Base-by-base conservation (phyloP, 2,888 invertebrate species). In the Tenthredo notha region DNA sequence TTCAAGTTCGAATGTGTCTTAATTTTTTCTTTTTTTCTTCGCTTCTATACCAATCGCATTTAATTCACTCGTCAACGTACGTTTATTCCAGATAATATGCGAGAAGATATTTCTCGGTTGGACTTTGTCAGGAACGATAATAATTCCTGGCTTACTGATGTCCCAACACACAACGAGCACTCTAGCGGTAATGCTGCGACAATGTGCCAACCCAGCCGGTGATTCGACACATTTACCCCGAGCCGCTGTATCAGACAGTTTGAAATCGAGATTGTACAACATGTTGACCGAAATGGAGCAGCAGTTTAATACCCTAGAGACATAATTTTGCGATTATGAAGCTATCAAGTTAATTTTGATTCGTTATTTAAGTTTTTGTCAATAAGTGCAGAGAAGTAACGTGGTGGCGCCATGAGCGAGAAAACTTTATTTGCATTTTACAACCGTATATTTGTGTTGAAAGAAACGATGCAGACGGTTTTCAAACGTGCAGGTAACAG, bases 101-200 rank as follows among this genome's bases (percentile, higher is more conserved):
- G 96, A 96, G 89, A 95, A 95, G 88, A 95, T 96, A 88, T 96
- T 96, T 91, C 93, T 96, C 54, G 96, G 96, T 0, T 96, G 95
- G 96, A 94, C 95, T 40, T 93, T 95, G 90, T 95, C 95, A 1
- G 95, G 95, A 58, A 94, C 94, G 58, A 93, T 96, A 67, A 94
- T 96, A 88, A 94, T 96, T 86, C 95, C 96, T 21, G 96, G 96
- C 0, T 90, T 96, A 85, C 91, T 96, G 37, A 94, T 96, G 93
- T 95, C 95, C 0, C 94, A 95, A 83, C 94, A 95, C 86, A 95
- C 96, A 0, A 95, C 96, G 0, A 94, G 94, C 18, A 94, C 94
- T 54, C 91, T 96, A 61, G 95, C 95, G 1, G 94, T 95, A 7
- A 91, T 96, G 85, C 91, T 96, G 54, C 93, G 95, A 86, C 94